Conservation (phyloP, 2,797 vertebrate species). For the Sebastes oblongus region DNA sequence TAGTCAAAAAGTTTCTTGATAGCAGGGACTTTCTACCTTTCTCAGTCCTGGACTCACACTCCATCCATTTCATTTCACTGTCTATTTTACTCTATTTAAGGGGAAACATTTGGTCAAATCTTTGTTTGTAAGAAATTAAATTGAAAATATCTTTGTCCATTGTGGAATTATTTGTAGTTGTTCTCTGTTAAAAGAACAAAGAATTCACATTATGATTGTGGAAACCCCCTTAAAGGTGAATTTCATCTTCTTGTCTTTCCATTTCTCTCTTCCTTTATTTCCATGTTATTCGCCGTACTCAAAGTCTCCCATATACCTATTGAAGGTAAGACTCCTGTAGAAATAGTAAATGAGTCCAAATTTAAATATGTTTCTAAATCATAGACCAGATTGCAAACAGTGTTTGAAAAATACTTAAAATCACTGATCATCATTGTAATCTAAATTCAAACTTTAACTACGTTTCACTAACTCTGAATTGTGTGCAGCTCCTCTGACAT, state of each 20-base stretch:
- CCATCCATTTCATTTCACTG: background rate
- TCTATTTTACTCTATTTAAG: constrained; percentile 29
- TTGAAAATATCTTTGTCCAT: background rate
- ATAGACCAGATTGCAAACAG: background rate
- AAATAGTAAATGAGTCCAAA: background rate
- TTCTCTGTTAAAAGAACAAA: background rate
- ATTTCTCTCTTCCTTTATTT: constrained; percentile 65
- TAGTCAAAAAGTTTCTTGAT: background rate
- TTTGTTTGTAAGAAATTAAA: constrained; percentile 14
- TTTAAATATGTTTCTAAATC: constrained; percentile 11
- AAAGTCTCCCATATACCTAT: constrained; percentile 86
- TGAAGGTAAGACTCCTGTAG: constrained; percentile 83
- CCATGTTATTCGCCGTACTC: constrained; percentile 73
- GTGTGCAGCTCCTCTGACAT: constrained; percentile 18
- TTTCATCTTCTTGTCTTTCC: constrained; percentile 60
- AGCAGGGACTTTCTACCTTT: background rate
- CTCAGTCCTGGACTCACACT: background rate
- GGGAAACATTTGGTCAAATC: constrained; percentile 20
- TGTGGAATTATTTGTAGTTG: background rate
- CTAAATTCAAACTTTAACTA: constrained; percentile 6
- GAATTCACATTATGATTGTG: constrained; percentile 21
- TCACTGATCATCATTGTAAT: constrained; percentile 6
- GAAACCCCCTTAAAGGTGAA: constrained; percentile 30
- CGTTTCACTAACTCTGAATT: constrained; percentile 32
- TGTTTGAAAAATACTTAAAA: background rate